These are phyloP conservation scores for Tachystola acroxantha DNA, from an alignment of 2,888 invertebrate species.

Conservation along the genomic window DNA sequence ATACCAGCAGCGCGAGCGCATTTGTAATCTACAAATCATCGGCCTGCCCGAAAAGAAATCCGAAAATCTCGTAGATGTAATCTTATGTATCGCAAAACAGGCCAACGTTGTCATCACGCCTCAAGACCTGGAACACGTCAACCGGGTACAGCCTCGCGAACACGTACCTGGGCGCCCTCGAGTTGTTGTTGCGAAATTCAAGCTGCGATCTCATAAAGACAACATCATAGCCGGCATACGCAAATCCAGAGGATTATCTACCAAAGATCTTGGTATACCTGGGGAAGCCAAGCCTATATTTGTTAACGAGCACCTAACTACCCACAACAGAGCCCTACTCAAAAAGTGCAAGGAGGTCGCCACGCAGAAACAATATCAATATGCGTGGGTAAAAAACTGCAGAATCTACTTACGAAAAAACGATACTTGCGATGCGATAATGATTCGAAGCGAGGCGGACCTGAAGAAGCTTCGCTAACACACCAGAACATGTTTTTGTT, in stretches of 20 bases:
- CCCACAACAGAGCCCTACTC: slow-evolving; percentile 9
- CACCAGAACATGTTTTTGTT: no score
- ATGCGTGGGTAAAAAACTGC: slow-evolving; percentile 14
- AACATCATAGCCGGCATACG: slow-evolving; percentile 8
- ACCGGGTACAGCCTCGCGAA: slow-evolving; percentile 5
- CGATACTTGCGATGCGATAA: no score
- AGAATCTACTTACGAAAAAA: slow-evolving; percentile 7
- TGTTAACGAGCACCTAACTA: slow-evolving; percentile 15
- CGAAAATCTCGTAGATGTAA: slow-evolving; percentile 1
- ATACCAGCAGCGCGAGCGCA: slow-evolving; percentile 4
- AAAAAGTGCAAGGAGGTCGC: slow-evolving; percentile 6
- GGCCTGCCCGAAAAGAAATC: slow-evolving; percentile 5
- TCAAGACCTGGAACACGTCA: slow-evolving; percentile 6
- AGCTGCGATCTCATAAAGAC: slow-evolving; percentile 4
- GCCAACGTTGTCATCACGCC: not conserved
- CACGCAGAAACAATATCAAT: slow-evolving; percentile 4
- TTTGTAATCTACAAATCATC: slow-evolving; percentile 2
- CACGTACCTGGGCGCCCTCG: slow-evolving; percentile 7
- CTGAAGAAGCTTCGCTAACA: no score
- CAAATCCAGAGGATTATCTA: slow-evolving; percentile 3
- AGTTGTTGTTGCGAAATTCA: slow-evolving; percentile 7
- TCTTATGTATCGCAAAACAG: slow-evolving; percentile 1
- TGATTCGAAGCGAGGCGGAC: no score
- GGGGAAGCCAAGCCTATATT: slow-evolving; percentile 5
- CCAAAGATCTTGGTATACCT: slow-evolving; percentile 5